These are phyloP conservation scores for Pempheris klunzingeri DNA, from an alignment of 2,797 vertebrate species.

Conservation along the genomic window DNA sequence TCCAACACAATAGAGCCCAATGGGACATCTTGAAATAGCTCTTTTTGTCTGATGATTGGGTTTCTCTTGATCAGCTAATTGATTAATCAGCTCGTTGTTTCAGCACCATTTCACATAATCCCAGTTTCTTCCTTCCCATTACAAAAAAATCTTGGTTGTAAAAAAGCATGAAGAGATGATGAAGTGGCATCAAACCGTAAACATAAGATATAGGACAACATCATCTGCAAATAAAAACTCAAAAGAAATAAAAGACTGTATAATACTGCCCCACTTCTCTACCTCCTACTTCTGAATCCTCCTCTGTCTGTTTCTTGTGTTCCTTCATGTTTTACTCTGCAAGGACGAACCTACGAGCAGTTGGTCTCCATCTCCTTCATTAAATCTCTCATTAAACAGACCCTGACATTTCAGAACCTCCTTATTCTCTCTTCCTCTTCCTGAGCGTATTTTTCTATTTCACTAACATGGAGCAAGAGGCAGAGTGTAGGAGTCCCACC, in stretches of 20 bases:
- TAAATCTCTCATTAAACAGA: conserved; percentile 50
- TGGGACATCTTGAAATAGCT: no score
- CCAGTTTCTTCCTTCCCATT: no score
- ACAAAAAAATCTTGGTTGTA: no score
- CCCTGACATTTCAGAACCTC: conserved; percentile 51
- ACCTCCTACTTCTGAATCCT: background rate
- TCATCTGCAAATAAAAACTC: no score
- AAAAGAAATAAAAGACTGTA: background rate
- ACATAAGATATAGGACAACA: background rate
- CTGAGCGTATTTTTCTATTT: conserved; percentile 21
- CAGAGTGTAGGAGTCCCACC: conserved; percentile 71
- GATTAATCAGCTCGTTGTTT: no score
- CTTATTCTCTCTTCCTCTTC: conserved; percentile 17
- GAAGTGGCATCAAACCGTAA: background rate
- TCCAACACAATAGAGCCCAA: no score
- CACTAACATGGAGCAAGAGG: conserved; percentile 50
- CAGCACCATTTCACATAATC: background rate
- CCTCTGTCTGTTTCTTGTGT: background rate
- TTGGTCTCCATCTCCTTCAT: conserved; percentile 47
- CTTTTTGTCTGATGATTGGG: no score
- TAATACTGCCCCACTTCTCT: background rate
- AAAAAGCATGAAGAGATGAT: no score
- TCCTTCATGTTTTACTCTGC: background rate
- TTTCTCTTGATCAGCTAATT: no score
- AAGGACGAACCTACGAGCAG: background rate